Evolutionary conservation across 1,140 invertebrate genomes (phyloP).

Genomic region (Maconellicoccus hirsutus): DNA sequence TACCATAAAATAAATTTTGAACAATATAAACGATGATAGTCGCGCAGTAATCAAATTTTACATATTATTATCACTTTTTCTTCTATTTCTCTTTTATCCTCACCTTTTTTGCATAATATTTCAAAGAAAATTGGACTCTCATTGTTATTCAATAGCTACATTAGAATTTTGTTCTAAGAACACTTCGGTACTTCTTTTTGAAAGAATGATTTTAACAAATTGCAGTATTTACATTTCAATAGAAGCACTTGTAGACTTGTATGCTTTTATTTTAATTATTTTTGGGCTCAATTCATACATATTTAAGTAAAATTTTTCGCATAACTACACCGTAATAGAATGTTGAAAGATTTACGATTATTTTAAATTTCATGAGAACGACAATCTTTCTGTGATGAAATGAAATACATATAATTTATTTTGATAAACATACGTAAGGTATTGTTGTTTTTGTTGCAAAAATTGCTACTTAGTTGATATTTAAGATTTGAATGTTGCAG

Average conservation of each 20-base stretch:
- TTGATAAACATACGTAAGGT: too few species aligned
- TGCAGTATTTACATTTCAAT: conserved; percentile 5
- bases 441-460: too few species aligned
- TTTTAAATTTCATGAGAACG: too few species aligned
- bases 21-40: neutral
- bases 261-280: neutral
- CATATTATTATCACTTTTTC: conserved; percentile 8
- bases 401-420: too few species aligned
- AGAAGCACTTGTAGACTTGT: neutral
- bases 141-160: conserved; percentile 9
- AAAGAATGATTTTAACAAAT: neutral
- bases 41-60: neutral
- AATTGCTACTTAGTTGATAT: too few species aligned
- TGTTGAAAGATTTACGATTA: neutral
- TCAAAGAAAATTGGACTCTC: conserved; percentile 3
- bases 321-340: neutral
- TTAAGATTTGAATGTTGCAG: too few species aligned
- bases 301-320: neutral
- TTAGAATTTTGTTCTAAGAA: neutral
- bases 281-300: neutral
- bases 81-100: neutral
- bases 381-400: too few species aligned
- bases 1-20: conserved; percentile 6
- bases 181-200: neutral
- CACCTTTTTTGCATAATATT: neutral